Evolutionary conservation across 1,140 invertebrate species (phyloP), one percentile per base, ranked within the genome.

Genomic region (Frieseomelitta varia): DNA sequence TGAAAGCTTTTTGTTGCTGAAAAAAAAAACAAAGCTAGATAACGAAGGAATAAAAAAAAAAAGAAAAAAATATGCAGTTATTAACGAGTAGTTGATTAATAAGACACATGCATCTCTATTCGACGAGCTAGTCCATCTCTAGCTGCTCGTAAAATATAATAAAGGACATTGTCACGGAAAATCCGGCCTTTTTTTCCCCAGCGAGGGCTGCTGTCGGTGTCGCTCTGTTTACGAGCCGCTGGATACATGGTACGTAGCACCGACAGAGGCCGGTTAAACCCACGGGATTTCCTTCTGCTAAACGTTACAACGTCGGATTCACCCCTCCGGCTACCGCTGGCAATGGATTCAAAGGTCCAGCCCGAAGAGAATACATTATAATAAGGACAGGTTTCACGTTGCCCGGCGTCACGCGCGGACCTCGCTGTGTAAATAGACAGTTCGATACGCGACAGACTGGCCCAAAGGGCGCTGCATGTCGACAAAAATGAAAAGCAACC

Each of bases 281-380:
- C 87, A 47, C 56, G 86, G 74, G 87, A 87, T 81, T 88, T 84
- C 81, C 86, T 87, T 88, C 79, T 88, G 86, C 83, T 88, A 88
- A 88, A 88, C 87, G 87, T 88, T 88, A 88, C 87, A 85, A 81
- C 79, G 82, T 76, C 80, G 83, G 84, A 71, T 88, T 77, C 83
- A 74, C 55, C 82, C 83, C 69, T 69, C 78, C 19, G 24, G 24
- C 34, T 14, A 39, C 55, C 68, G 56, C 15, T 65, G 79, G 72
- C 47, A 71, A 58, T 24, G 86, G 76, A 87, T 79, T 88, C 83
- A 87, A 65, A 68, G 74, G 47, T 56, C 71, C 53, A 56, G 74
- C 56, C 83, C 87, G 82, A 88, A 81, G 87, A 86, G 87, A 88
- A 88, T 88, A 81, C 87, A 88, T 88, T 88, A 88, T 88, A 88